Evolutionary conservation across 2,888 invertebrate genomes (phyloP), one percentile per base, ranked within the genome.

Genomic region (Aphelenchoides bicaudatus): DNA sequence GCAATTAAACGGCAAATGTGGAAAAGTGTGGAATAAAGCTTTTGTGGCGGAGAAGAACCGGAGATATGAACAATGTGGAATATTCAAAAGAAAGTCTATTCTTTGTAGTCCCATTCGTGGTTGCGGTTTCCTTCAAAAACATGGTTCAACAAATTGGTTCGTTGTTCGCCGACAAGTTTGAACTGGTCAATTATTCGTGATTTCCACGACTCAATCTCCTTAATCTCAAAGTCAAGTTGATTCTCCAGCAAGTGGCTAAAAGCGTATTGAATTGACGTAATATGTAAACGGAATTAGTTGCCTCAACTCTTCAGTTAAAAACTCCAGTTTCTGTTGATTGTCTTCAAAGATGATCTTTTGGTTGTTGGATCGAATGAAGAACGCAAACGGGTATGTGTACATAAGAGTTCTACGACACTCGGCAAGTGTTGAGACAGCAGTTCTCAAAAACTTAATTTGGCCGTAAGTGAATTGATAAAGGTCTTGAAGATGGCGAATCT

Each of bases 351-450:
- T 93, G 83, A 90, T 89, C 78, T 91, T 90, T 84, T 96, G 93
- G 84, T 96, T 96, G 85, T 91, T 94, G 84, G 91, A 91, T 82
- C 87, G 87, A 80, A 96, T 85, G 83, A 94, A 96, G 83, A 91
- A 96, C 76, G 96, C 94, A 85, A 96, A 96, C 72, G 94, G 93
- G 82, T 96, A 96, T 51, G 94, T 96, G 84, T 91, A 96, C 93
- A 96, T 96, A 57, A 96, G 85, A 19, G 94, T 94, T 82, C 94
- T 92, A 70, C 96, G 86, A 84, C 93, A 94, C 23, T 39, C 39
- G 3, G 13, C 38, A 2, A 83, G 74, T 16, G 82, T 80, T 68
- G 82, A 82, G 21, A 83, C 82, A 58, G 94, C 94, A 82, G 91
- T 90, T 83, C 90, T 90, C 75, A 96, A 84, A 83, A 96, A 96